Percentiles rank a stretch among this genome's conserved stretches.
These are phyloP conservation scores for Zaprionus davidi DNA, from an alignment of 1,140 invertebrate genomes.

Conservation along the genomic window DNA sequence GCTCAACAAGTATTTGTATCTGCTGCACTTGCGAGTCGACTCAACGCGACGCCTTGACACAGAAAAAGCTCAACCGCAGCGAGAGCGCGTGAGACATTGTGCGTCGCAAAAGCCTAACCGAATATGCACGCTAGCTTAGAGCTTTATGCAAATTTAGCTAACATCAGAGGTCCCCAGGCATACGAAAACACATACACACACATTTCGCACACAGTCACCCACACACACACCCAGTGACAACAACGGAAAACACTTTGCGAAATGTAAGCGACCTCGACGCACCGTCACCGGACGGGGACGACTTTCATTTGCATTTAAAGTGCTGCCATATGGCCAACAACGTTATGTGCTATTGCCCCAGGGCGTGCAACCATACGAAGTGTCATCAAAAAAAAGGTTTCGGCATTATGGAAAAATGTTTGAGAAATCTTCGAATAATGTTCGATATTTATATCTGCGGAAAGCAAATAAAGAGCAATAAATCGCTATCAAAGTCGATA, in stretches of 20 bases:
- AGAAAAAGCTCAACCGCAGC: slow-evolving; percentile 55
- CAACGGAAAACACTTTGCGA: slow-evolving; percentile 63
- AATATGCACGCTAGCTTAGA: slow-evolving; percentile 72
- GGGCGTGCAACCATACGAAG: slow-evolving; percentile 28
- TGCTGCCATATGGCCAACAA: slow-evolving; percentile 76
- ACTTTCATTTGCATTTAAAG: slow-evolving; percentile 82
- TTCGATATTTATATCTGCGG: neutral
- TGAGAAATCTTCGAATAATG: neutral
- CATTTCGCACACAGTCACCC: slow-evolving; percentile 3
- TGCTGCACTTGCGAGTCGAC: slow-evolving; percentile 50
- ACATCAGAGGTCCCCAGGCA: slow-evolving; percentile 42
- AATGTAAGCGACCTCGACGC: slow-evolving; percentile 77
- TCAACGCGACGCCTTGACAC: slow-evolving; percentile 63
- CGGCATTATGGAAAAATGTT: neutral
- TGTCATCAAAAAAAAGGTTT: slow-evolving; percentile 1
- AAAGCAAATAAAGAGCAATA: neutral
- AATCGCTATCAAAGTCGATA: neutral
- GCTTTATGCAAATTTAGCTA: slow-evolving; percentile 74
- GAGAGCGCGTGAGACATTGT: slow-evolving; percentile 55
- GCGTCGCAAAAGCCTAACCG: slow-evolving; percentile 74
- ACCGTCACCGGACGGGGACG: slow-evolving; percentile 62
- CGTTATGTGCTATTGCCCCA: slow-evolving; percentile 35
- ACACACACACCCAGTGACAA: slow-evolving; percentile 17
- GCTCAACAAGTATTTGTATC: slow-evolving; percentile 78
- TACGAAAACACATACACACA: slow-evolving; percentile 21